Evolutionary conservation across 1,140 invertebrate genomes (phyloP), one percentile per base, ranked within the genome.

Genomic region (Pomacea maculata): DNA sequence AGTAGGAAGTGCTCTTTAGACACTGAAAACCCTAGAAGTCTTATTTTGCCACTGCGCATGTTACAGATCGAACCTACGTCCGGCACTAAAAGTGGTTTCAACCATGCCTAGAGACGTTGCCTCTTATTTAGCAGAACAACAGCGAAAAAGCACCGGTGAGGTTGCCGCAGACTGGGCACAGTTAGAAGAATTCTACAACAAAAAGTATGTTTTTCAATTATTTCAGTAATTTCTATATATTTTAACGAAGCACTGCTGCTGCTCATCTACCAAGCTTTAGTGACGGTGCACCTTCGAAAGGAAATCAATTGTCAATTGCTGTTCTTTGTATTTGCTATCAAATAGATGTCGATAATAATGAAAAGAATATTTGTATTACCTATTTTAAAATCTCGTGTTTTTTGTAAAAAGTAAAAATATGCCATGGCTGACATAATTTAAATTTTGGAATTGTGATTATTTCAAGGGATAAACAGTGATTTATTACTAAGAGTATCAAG

Each of bases 141-240:
- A 90, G 79, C 86, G 86, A 73, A 90, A 88, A 84, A 84, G 86
- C 45, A 83, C 80, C 11, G 89, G 89, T 45, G 88, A 90, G 52
- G 72, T 87, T 64, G 86, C 89, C 4, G 80, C 87, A 76, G 87
- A 90, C 83, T 90, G 89, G 89, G 86, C 83, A 80, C 78, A 84
- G 55, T 67, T 90, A 45, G 89, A 90, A 84, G 89, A 90, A 82
- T 80, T 87, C 29, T 90, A 90, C 81, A 90, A 90, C 75, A 89
- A 89, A 86, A 90, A 89, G 89, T 90, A 84, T 77, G 67, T 80
- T 25, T 63, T 25, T 34, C 45, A 55, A 77, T 54, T 8, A 45
- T 12, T 45, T 25, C 25, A 25, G 25, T 25, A 25, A 25, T 25
- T 25, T 25, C 25, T 25, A 25, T 45, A 14, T 34, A 63, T 65